Evolutionary conservation across 2,888 invertebrate species (phyloP).

Genomic region (Cenopis cana): DNA sequence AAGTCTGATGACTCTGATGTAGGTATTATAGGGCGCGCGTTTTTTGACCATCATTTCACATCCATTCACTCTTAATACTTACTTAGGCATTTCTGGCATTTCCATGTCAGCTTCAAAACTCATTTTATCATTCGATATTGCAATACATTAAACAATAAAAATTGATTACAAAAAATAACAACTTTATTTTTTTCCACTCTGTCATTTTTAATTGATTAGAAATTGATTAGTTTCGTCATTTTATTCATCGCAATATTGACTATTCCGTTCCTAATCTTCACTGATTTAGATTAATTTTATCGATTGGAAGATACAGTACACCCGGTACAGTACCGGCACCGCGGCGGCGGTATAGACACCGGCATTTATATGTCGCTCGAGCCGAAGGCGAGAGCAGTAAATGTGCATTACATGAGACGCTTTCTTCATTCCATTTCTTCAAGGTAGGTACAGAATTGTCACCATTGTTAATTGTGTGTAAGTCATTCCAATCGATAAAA

Average conservation of each 20-base stretch:
- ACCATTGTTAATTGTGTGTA: no score
- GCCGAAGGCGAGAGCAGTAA: no score
- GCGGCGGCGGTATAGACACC: no score
- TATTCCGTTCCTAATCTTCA: slow-evolving; percentile 11
- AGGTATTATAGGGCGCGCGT: slow-evolving; percentile 10
- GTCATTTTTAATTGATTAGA: background rate
- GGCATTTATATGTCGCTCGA: background rate
- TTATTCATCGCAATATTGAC: slow-evolving; percentile 7
- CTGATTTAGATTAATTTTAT: slow-evolving; percentile 5
- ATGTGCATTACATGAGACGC: no score
- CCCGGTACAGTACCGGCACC: no score
- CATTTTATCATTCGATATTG: slow-evolving; percentile 12
- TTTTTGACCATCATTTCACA: background rate
- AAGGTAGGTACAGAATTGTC: no score
- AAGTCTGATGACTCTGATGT: no score
- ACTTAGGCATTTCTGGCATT: slow-evolving; percentile 24
- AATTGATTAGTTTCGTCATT: background rate
- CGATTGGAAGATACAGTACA: slow-evolving; percentile 3
- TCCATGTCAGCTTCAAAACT: background rate
- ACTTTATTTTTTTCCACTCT: background rate
- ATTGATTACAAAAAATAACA: background rate
- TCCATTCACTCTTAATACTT: slow-evolving; percentile 25
- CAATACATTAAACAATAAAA: background rate
- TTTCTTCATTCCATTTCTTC: no score
- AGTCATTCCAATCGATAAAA: slow-evolving; percentile 14